phyloP scores from a whole-genome alignment of 2,888 invertebrate species.

The Isoperla grammatica region DNA sequence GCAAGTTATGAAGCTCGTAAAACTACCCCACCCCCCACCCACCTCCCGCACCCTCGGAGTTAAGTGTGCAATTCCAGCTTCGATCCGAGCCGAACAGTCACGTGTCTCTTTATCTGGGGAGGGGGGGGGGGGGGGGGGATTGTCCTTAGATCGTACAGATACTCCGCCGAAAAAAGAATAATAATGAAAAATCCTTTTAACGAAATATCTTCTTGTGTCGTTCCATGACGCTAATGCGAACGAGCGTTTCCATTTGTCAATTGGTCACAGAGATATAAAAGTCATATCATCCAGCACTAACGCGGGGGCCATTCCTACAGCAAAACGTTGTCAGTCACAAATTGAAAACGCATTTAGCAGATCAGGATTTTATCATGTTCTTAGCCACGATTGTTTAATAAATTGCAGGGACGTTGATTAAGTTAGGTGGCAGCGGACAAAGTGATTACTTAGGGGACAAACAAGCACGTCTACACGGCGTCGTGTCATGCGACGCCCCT shows the following conservation, averaged over 20 bases:
- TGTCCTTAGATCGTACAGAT: conserved; percentile 1
- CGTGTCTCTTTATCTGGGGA: conserved; percentile 12
- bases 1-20: conserved; percentile 16
- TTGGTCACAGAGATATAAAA: conserved; percentile 15
- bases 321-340: neutral
- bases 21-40: neutral
- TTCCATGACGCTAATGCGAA: conserved; percentile 6
- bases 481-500: too few relatives aligned
- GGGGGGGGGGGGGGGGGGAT: neutral
- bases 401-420: neutral
- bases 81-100: conserved; percentile 12
- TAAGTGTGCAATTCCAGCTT: conserved; percentile 15
- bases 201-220: neutral
- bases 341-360: neutral
- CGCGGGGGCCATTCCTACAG: too few relatives aligned
- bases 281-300: neutral
- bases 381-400: neutral
- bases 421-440: neutral
- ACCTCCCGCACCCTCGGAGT: neutral
- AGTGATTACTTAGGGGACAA: neutral
- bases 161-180: conserved; percentile 5
- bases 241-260: conserved; percentile 7
- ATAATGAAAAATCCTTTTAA: conserved; percentile 10
- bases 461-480: too few relatives aligned
- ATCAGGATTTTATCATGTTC: neutral